Base-by-base conservation (phyloP, 2,888 invertebrate species). In the Latheticus oryzae region DNA sequence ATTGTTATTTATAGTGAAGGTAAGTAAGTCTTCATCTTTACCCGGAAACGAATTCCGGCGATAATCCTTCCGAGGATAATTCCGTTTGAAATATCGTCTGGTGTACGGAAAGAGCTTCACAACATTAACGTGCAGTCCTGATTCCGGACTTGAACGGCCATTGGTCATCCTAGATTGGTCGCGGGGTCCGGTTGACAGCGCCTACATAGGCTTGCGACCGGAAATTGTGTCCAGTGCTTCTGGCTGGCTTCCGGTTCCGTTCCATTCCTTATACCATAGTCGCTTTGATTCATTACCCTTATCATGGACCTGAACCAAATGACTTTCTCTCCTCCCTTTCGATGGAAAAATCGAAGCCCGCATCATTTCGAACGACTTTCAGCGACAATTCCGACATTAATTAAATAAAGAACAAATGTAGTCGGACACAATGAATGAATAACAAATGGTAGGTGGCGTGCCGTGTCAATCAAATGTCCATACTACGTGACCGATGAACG, bases 161-260 rank as follows among this genome's bases (percentile, higher is more conserved):
- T 77, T 77, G 77, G 77, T 77, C 77, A 78, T 77, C 75, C 71
- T 73, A 77, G 77, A 78, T 77, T 76, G 77, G 76, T 72, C 71
- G 70, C 74, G 62, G 62, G 69, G 63, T 64, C 67, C 68, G 71
- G 72, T 69, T 73, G 76, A 75, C 76, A 73, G 73, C 67, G 74
- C 67, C 71, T 73, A 73, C 73, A 74, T 72, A 75, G 73, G 72
- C 73, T 66, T 68, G 71, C 69, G 70, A 67, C 76, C 75, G 78
- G 78, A 78, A 78, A 78, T 78, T 78, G 77, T 78, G 77, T 77
- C 78, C 77, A 76, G 73, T 74, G 74, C 72, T 72, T 69, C 73
- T 71, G 75, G 72, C 73, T 70, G 69, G 66, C 73, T 77, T 78
- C 76, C 78, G 74, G 72, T 73, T 76, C 76, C 75, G 76, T 71